Base-by-base conservation (phyloP, 2,888 invertebrate species). In the Asteroscopus sphinx region DNA sequence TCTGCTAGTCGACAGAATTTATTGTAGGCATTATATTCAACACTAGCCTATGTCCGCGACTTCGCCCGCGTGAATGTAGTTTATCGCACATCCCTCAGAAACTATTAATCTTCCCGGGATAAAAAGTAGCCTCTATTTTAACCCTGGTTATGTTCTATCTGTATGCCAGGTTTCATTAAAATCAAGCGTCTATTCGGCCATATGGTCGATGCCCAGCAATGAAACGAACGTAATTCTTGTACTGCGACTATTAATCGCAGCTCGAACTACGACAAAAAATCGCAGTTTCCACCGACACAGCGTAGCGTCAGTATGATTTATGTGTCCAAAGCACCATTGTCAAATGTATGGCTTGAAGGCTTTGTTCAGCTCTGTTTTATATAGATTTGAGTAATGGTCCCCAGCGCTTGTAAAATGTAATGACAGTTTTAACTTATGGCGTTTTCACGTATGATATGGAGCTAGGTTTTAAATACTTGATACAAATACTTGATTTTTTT, bases 291-390 rank as follows among this genome's bases (percentile, higher is more conserved):
- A 46, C 13, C 37, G 21, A 21, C 51, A 36, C 28, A 15, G 28
- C 8, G 52, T 45, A 15, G 28, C 8, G 52, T 45, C 36, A 53
- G 2, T n/a, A 36, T 73, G 70, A 71, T 71, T 48, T 69, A 73
- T 69, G 13, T 12, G 15, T 16, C 35, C 36, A 12, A 46, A 65
- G 70, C 51, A 57, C 74, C 55, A 56, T 68, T 65, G 74, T 71
- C 70, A 69, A 40, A 60, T 37, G 56, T 60, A 73, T 49, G 56
- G 60, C 37, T 54, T 16, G 16, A 12, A 35, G 36, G 47, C 47
- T 62, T 65, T 71, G 68, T 70, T 49, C 37, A 15, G 13, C 32
- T 15, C 45, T 44, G 53, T 57, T 73, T 68, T 69, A 61, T 73
- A 60, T 39, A 48, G 35, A 13, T 44, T 26, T 68, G 70, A 70